Evolutionary conservation across 2,113 vertebrate genomes (phyloP), one percentile per base, ranked within the genome.

Genomic region (Apeltes quadracus): DNA sequence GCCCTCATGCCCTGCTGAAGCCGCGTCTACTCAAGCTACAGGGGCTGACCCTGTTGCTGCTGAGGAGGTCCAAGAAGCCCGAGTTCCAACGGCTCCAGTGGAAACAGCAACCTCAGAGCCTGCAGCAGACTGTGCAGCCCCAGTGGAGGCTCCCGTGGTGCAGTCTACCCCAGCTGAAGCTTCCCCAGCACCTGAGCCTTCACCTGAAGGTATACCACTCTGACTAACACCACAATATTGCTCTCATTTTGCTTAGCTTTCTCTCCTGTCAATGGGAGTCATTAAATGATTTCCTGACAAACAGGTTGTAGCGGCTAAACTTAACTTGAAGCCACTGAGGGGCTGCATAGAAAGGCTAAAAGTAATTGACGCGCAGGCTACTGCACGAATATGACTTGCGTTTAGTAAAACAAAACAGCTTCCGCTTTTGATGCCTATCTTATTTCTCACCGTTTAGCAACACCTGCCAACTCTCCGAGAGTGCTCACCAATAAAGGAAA

Each of bases 131-230:
- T 64, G 5, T 44, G 68, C 22, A 46, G 63, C 51, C 29, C 62
- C 58, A 41, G 51, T 18, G 41, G 65, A 57, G 10, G 61, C 39
- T 61, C 56, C 67, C 67, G 85, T 44, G 72, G 57, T 22, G 11
- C 72, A 75, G 18, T 13, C 69, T 32, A 75, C n/a, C 20, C 36
- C 70, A 20, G 5, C 79, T 75, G 79, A 79, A 32, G 67, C 53
- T 3, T 10, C 65, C 8, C 32, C 78, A 62, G 51, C 78, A 34
- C 54, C 65, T 11, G 79, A 79, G 38, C 22, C 64, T 12, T 67
- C 75, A 69, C 38, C 84, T 41, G 38, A 63, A 78, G 84, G 89
- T 91, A 88, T 38, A 57, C 23, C 55, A 34, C 38, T 32, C 27
- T 23, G 10, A 57, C 41, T 41, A 39, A 72, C 6, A 46, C 1